phyloP scores from a whole-genome alignment of 1,140 invertebrate species.

The Dendrolimus punctatus region DNA sequence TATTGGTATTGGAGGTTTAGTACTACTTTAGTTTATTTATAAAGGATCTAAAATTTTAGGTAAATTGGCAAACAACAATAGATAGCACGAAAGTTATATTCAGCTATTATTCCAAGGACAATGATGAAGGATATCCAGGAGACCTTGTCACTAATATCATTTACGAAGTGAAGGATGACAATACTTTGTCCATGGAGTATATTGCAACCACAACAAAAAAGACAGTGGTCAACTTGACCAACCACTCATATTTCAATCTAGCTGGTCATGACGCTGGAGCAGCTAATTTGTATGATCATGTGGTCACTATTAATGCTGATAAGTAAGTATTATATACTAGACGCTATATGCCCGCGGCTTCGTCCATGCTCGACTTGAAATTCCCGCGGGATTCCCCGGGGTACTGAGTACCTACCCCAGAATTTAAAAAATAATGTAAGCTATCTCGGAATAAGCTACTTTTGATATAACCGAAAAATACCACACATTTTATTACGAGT shows the following conservation, averaged over 20 bases:
- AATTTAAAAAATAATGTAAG: too few species aligned
- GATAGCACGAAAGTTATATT: slow-evolving; percentile 75
- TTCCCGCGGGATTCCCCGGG: too few species aligned
- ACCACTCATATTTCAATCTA: slow-evolving; percentile 96
- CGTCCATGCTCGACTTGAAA: too few species aligned
- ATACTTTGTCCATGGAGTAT: slow-evolving; percentile 82
- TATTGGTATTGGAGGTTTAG: too few species aligned
- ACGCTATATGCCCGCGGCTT: background rate
- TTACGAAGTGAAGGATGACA: slow-evolving; percentile 82
- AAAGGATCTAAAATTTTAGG: slow-evolving; percentile 22
- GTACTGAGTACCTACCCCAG: too few species aligned
- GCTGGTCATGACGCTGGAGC: slow-evolving; percentile 80
- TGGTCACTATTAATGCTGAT: slow-evolving; percentile 82
- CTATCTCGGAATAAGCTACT: too few species aligned
- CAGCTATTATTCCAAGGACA: slow-evolving; percentile 81
- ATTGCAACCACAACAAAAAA: slow-evolving; percentile 81
- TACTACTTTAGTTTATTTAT: background rate
- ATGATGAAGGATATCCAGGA: slow-evolving; percentile 93
- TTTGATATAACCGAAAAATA: too few species aligned
- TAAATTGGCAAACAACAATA: slow-evolving; percentile 63
- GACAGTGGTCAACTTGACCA: slow-evolving; percentile 92
- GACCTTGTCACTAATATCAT: slow-evolving; percentile 77
- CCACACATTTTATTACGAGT: too few species aligned
- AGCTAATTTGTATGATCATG: slow-evolving; percentile 80
- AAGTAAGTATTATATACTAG: slow-evolving; percentile 30